A percentile compares a stretch with the other conserved stretches of the same genome.
Conservation (phyloP, 2,113 vertebrate species). For the Dipodomys stephensi region DNA sequence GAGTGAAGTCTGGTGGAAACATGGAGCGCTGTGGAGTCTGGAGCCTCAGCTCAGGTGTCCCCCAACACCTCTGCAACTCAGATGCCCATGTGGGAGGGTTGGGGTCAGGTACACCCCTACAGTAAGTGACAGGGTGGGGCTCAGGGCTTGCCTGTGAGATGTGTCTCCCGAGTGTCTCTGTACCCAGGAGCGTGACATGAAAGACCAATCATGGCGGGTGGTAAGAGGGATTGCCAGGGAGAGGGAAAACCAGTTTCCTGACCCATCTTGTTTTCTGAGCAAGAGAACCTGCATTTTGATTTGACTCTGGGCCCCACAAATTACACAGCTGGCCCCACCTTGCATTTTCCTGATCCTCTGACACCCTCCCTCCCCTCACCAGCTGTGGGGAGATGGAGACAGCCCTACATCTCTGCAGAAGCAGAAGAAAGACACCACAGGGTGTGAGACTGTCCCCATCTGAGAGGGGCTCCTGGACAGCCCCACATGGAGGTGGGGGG, state of each 20-base stretch:
- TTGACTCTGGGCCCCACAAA: background rate
- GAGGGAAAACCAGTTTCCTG: background rate
- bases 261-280: background rate
- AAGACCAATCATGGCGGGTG: background rate
- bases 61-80: background rate
- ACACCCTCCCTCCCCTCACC: background rate
- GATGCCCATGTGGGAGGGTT: too few species aligned
- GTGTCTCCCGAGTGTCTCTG: background rate
- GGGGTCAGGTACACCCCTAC: too few species aligned
- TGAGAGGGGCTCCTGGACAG: background rate
- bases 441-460: background rate
- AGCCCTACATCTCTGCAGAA: background rate
- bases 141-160: background rate
- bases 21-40: rapidly evolving
- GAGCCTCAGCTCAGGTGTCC: background rate
- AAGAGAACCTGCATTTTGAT: background rate
- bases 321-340: background rate
- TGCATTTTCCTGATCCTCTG: background rate
- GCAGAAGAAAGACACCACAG: background rate
- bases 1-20: background rate
- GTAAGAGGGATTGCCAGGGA: background rate
- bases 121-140: background rate
- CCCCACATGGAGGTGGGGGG: too few species aligned
- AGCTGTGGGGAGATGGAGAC: background rate
- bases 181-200: too few species aligned